Percentiles rank a stretch among this genome's conserved stretches.
Conservation (phyloP, 2,888 invertebrate genomes). For the Endomychus coccineus region DNA sequence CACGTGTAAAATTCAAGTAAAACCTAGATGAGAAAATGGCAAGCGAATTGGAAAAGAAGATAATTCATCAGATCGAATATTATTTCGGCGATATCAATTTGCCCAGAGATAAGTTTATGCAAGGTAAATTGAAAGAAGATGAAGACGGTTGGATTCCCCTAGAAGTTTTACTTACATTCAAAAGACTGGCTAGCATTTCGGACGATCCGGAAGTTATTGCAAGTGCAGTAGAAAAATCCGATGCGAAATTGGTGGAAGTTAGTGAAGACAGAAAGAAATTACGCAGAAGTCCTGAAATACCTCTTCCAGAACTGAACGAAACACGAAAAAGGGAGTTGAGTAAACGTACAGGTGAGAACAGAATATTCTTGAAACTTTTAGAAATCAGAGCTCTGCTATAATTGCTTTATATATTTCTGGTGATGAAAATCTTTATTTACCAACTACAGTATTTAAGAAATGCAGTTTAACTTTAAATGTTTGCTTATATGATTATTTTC, state of each 20-base stretch:
- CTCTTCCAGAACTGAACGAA: slow-evolving; percentile 79
- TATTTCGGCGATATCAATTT: slow-evolving; percentile 85
- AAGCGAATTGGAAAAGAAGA: slow-evolving; percentile 49
- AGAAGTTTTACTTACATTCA: slow-evolving; percentile 78
- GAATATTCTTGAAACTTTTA: too few relatives aligned
- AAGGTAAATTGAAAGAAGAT: slow-evolving; percentile 73
- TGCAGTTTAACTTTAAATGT: neutral
- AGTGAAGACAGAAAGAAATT: slow-evolving; percentile 54
- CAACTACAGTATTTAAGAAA: neutral
- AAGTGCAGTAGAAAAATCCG: slow-evolving; percentile 67
- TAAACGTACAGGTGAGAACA: slow-evolving; percentile 52
- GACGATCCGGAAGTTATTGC: slow-evolving; percentile 63
- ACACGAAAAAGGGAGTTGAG: slow-evolving; percentile 72
- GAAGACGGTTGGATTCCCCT: slow-evolving; percentile 92
- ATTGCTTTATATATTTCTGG: too few relatives aligned
- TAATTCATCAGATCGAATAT: slow-evolving; percentile 62
- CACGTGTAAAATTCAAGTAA: slow-evolving; percentile 7
- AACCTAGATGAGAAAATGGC: slow-evolving; percentile 26
- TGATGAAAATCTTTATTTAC: too few relatives aligned
- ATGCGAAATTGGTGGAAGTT: slow-evolving; percentile 64
- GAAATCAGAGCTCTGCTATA: too few relatives aligned
- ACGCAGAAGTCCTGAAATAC: slow-evolving; percentile 63
- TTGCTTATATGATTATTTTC: slow-evolving; percentile 3
- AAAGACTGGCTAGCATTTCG: slow-evolving; percentile 68
- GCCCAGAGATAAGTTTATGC: slow-evolving; percentile 86